Evolutionary conservation across 2,888 invertebrate species (phyloP).

Genomic region (Aphodius sticticus): DNA sequence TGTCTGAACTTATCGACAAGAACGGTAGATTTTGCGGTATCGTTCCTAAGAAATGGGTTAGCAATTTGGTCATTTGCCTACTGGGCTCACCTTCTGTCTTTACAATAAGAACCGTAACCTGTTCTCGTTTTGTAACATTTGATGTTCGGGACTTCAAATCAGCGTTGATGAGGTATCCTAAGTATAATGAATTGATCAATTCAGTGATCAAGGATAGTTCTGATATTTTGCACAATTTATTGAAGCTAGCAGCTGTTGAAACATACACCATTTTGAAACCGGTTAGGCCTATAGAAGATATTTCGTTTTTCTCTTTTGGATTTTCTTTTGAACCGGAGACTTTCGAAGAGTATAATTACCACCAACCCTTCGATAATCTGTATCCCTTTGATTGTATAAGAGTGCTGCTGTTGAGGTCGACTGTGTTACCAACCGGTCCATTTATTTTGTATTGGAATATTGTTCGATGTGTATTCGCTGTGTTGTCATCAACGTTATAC

Average conservation of each 20-base stretch:
- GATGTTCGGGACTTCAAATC: conserved; percentile 18
- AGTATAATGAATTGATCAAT: conserved; percentile 26
- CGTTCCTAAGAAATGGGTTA: background rate
- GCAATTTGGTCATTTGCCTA: conserved; percentile 28
- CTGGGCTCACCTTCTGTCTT: conserved; percentile 15
- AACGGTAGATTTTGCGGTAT: conserved; percentile 17
- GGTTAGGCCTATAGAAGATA: conserved; percentile 9
- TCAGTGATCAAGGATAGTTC: background rate
- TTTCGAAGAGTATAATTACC: conserved; percentile 43
- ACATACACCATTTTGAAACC: conserved; percentile 11
- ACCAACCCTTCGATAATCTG: conserved; percentile 40
- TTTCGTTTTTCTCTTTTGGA: conserved; percentile 34
- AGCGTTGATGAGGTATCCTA: conserved; percentile 26
- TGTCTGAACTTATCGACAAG: conserved; percentile 17
- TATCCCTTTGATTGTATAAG: conserved; percentile 35
- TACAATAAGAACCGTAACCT: conserved; percentile 34
- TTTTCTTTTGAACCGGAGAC: conserved; percentile 36
- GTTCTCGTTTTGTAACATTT: conserved; percentile 34
- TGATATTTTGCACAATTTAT: conserved; percentile 17
- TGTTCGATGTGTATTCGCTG: conserved; percentile 36
- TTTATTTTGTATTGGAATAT: conserved; percentile 42
- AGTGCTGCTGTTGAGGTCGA: conserved; percentile 36
- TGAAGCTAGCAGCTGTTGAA: background rate
- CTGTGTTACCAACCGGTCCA: conserved; percentile 40
- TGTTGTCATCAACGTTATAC: conserved; percentile 31